Evolutionary conservation across 2,797 vertebrate species (phyloP), one percentile per base, ranked within the genome.

Genomic region (Chloroceryle inda): DNA sequence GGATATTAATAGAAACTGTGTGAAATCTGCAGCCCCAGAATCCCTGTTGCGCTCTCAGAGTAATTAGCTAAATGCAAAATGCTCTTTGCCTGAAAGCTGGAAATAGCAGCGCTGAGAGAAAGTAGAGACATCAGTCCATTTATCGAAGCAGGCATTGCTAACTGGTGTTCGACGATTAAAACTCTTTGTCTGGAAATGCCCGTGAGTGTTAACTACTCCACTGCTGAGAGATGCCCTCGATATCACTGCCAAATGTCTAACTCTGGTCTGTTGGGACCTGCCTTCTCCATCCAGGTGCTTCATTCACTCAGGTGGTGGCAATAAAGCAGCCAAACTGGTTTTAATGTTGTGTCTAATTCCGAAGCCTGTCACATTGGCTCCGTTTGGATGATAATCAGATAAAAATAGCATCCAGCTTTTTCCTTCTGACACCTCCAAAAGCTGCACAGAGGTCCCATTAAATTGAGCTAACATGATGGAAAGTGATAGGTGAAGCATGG

Each of bases 251-350:
- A 96, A 89, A 82, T 42, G 20, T 94, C 90, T 95, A 38, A 79
- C 73, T 53, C 85, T 31, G 82, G 85, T 91, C 74, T 97, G 96
- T 96, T 69, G 88, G 88, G 94, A 91, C 96, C 90, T 97, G 96
- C 84, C 96, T 94, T 74, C 95, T 87, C 56, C 90, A 92, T 96
- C 96, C 93, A 95, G 95, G 94, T 93, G 95, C 84, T 94, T 64
- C 77, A 17, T 79, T 91, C 80, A 7, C 66, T 94, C 81, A 63
- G 77, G 77, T 89, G 85, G 86, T 92, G 94, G 92, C 95, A 87
- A 73, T 95, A 87, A 96, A 92, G 95, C 88, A 74, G 80, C 71
- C 84, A 87, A 95, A 97, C 96, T 92, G 95, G 95, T 97, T 96
- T 89, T 59, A 82, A 93, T 84, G 38, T 33, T 5, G 47, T 3